A percentile compares a stretch with the other conserved stretches of the same genome.
Evolutionary conservation across 2,888 invertebrate genomes (phyloP).

Genomic region (Globia sparganii): DNA sequence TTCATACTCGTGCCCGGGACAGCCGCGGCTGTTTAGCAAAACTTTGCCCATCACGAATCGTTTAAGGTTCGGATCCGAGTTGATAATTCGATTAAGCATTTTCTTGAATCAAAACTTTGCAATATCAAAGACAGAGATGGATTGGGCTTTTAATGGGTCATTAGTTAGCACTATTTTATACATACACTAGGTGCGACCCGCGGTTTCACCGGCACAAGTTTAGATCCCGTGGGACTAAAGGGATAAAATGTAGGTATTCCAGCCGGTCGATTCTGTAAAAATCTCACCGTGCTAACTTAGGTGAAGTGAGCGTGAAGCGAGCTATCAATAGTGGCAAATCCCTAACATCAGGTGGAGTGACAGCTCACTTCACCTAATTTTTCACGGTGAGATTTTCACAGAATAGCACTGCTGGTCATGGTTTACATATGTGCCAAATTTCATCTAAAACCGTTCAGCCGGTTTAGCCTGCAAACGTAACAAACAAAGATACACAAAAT

Average conservation of each 20-base stretch:
- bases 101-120: conserved; percentile 51
- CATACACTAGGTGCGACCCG: background rate
- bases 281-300: too few relatives aligned
- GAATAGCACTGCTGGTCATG: too few relatives aligned
- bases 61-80: conserved; percentile 57
- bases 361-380: too few relatives aligned
- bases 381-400: too few relatives aligned
- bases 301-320: too few relatives aligned
- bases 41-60: conserved; percentile 68
- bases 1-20: conserved; percentile 33
- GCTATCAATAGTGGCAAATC: too few relatives aligned
- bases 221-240: background rate
- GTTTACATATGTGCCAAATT: background rate
- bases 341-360: too few relatives aligned
- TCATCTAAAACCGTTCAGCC: background rate
- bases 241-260: too few relatives aligned
- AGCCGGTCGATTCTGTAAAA: too few relatives aligned
- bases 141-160: conserved; percentile 34
- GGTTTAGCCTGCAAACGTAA: background rate
- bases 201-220: background rate
- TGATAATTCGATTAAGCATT: conserved; percentile 60
- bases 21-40: conserved; percentile 54
- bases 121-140: conserved; percentile 55
- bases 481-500: background rate
- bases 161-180: conserved; percentile 19